These are phyloP conservation scores for Anorthoa munda DNA, from an alignment of 2,888 invertebrate species.

Conservation along the genomic window DNA sequence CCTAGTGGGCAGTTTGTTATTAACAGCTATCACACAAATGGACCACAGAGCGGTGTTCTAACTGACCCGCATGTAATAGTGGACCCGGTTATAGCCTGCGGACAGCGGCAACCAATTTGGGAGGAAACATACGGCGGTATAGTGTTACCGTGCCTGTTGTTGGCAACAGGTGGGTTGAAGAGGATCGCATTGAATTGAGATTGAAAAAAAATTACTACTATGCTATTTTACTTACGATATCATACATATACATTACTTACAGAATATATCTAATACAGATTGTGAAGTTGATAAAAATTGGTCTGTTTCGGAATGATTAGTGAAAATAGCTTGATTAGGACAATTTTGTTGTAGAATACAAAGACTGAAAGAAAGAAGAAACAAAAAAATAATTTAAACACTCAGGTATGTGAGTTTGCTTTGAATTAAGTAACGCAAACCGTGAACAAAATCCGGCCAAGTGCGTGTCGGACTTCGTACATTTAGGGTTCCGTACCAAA, in stretches of 20 bases:
- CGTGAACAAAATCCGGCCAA: no score
- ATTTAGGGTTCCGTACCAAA: no score
- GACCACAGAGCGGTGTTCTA: constrained; percentile 12
- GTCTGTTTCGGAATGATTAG: not conserved
- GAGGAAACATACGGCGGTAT: constrained; percentile 49
- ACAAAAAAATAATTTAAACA: not conserved
- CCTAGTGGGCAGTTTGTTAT: constrained; percentile 35
- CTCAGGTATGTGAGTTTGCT: not conserved
- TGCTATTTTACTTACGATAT: not conserved
- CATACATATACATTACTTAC: not conserved
- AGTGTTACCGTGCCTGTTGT: not conserved
- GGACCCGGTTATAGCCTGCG: constrained; percentile 49
- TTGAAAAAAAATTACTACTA: not conserved
- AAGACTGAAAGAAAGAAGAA: no score
- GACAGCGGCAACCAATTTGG: constrained; percentile 46
- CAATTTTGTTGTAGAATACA: no score
- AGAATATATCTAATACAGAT: not conserved
- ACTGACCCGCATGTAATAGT: constrained; percentile 46
- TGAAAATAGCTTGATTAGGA: no score
- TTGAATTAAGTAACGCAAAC: not conserved
- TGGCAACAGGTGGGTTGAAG: not conserved
- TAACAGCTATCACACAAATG: constrained; percentile 40
- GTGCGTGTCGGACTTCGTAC: no score
- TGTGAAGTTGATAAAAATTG: not conserved
- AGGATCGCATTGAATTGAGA: not conserved